Evolutionary conservation across 2,888 invertebrate species (phyloP).

Genomic region (Lasioglossum malachurum): DNA sequence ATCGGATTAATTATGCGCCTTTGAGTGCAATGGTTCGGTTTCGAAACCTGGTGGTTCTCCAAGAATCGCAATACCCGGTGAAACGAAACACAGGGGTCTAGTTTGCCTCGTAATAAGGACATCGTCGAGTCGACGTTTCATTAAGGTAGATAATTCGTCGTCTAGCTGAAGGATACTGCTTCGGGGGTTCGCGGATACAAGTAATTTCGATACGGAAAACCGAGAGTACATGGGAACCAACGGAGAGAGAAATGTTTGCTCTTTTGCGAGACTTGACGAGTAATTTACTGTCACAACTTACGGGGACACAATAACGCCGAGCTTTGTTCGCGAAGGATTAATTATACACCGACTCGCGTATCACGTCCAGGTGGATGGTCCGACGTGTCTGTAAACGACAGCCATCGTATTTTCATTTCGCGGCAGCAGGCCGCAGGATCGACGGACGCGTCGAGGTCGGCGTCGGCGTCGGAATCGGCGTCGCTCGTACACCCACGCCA

Average conservation of each 20-base stretch:
- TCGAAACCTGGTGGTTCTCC: background rate
- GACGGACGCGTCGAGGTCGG: slow-evolving; percentile 18
- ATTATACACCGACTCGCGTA: slow-evolving; percentile 54
- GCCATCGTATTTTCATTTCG: slow-evolving; percentile 67
- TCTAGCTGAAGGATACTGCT: background rate
- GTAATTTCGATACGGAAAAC: slow-evolving; percentile 40
- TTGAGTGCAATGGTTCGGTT: background rate
- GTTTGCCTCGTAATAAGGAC: slow-evolving; percentile 20
- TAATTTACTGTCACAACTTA: slow-evolving; percentile 65
- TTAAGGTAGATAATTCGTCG: slow-evolving; percentile 26
- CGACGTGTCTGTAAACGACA: slow-evolving; percentile 66
- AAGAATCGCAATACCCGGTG: background rate
- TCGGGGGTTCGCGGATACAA: slow-evolving; percentile 10
- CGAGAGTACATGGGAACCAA: background rate
- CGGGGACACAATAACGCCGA: slow-evolving; percentile 56
- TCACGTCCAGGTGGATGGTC: slow-evolving; percentile 56
- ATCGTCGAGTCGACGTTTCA: slow-evolving; percentile 32
- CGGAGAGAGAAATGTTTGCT: slow-evolving; percentile 42
- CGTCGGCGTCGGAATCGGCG: background rate
- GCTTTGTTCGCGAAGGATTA: slow-evolving; percentile 59
- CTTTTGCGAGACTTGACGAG: slow-evolving; percentile 59
- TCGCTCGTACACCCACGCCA: background rate
- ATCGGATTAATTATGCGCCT: background rate
- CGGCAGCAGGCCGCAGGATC: slow-evolving; percentile 34
- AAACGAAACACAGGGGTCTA: slow-evolving; percentile 18